A percentile compares a stretch with the other conserved stretches of the same genome.
Evolutionary conservation across 2,888 invertebrate species (phyloP).

Genomic region (Meiosimyza decipiens): DNA sequence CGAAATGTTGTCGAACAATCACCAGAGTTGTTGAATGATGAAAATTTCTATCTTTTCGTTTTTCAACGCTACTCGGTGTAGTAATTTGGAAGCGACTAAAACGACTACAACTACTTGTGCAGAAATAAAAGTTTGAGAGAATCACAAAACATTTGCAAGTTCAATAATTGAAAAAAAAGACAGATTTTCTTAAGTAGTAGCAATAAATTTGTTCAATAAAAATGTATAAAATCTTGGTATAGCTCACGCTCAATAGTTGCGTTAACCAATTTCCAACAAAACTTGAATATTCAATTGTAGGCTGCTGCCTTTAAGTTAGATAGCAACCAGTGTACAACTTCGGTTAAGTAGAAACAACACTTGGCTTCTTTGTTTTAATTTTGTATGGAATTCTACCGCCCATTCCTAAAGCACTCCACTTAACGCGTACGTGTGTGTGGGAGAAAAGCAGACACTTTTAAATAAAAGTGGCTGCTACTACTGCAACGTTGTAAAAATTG

Average conservation of each 20-base stretch:
- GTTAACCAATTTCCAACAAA: too few species aligned
- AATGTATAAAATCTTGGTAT: not conserved
- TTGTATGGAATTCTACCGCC: not conserved
- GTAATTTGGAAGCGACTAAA: slow-evolving; percentile 19
- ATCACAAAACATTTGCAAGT: not conserved
- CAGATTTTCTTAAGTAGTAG: not conserved
- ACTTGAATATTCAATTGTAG: too few species aligned
- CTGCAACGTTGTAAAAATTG: not conserved
- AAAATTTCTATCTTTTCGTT: slow-evolving; percentile 31
- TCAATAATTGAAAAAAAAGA: not conserved
- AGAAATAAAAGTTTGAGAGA: not conserved
- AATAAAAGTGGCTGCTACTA: too few species aligned
- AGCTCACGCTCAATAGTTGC: too few species aligned
- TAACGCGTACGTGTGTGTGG: not conserved
- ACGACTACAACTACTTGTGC: not conserved
- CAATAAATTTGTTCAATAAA: slow-evolving; percentile 7
- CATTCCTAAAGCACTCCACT: not conserved
- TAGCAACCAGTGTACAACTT: too few species aligned
- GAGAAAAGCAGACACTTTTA: not conserved
- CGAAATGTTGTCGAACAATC: slow-evolving; percentile 18
- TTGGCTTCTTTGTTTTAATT: not conserved
- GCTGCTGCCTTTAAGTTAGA: too few species aligned
- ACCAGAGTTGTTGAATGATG: slow-evolving; percentile 24
- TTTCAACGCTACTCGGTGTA: slow-evolving; percentile 14
- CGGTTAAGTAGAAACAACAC: too few species aligned